Evolutionary conservation across 2,888 invertebrate species (phyloP), one percentile per base, ranked within the genome.

Genomic region (Eudasyphora cyanicolor): DNA sequence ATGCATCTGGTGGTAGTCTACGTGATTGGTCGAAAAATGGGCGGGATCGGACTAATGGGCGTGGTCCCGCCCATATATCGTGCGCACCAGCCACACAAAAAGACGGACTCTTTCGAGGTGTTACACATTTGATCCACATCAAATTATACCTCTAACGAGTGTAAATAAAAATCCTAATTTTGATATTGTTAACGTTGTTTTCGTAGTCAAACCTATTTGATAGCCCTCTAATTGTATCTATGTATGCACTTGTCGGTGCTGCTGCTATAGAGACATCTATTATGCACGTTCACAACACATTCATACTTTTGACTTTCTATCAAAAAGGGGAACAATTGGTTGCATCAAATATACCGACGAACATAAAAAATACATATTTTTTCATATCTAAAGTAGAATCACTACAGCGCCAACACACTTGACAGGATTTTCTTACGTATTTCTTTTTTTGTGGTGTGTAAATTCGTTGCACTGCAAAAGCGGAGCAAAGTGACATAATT

Each of bases 401-500:
- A 42, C 24, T 67, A 67, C 67, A 67, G 24, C 67, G n/a, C n/a
- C n/a, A n/a, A 67, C 67, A 67, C 19, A 67, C 67, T 67, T 67
- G 42, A 67, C 19, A 42, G 21, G 64, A 64, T 64, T 60, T 60
- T 64, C 64, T 62, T 64, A 38, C 12, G 19, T n/a, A 60, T 6
- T 60, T 45, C 4, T 24, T 64, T 17, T 67, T 67, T 67, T 7
- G 14, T 29, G 12, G 6, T 12, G 7, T 19, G 54, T 19, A 21
- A 54, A 54, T 7, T 19, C 38, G 12, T 21, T 21, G 35, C 8
- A n/a, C 19, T 7, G 5, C 5, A 67, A 24, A 42, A n/a, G 35
- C 3, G 3, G 21, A 14, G 67, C 35, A 67, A 42, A 81, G 64
- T 81, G 76, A 76, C 71, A 71, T 81, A 64, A 81, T 81, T 76